Base-by-base conservation (phyloP, 2,113 vertebrate species). In the Tringa solitaria region DNA sequence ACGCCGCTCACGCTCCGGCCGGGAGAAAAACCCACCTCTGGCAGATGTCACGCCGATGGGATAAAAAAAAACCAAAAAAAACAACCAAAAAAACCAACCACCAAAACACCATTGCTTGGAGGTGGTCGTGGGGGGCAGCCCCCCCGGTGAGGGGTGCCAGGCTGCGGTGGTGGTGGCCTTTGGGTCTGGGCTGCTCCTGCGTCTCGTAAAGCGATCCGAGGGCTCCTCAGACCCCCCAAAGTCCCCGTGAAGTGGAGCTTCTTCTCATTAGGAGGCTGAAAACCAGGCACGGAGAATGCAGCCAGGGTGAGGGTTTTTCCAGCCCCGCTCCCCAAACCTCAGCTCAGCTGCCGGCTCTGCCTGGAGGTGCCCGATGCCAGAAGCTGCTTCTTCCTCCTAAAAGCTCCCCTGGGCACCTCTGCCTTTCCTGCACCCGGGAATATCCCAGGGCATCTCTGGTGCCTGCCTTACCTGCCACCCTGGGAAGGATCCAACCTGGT, bases 211-310 rank as follows among this genome's bases (percentile, higher is more conserved):
- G 8, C 0, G 16, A 4, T 2, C n/a, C 2, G 3, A 51, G 61
- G 51, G 45, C 27, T 68, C 17, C 20, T 24, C 15, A 5, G 10
- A 54, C 32, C 32, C 60, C 43, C 8, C 24, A 1, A 6, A 33
- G 4, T 24, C 13, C 22, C 78, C 3, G 12, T 0, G 10, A 56
- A 59, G 54, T 1, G 24, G 24, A 23, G 33, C 4, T 87, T 17
- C 1, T 32, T 45, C 39, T 30, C n/a, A n/a, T n/a, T n/a, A n/a
- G 0, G 45, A 2, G 1, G 6, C 3, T 10, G 0, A 12, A 33
- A 2, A 0, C 4, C 19, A 19, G 33, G 43, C 82, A 57, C 1
- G 1, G 6, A 16, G 32, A 13, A 45, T 30, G 5, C 2, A 8
- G 18, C 11, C 48, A 12, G 50, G 39, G 19, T 3, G 48, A 48